Evolutionary conservation across 2,888 invertebrate species (phyloP), one percentile per base, ranked within the genome.

Genomic region (Polylopha cassiicola): DNA sequence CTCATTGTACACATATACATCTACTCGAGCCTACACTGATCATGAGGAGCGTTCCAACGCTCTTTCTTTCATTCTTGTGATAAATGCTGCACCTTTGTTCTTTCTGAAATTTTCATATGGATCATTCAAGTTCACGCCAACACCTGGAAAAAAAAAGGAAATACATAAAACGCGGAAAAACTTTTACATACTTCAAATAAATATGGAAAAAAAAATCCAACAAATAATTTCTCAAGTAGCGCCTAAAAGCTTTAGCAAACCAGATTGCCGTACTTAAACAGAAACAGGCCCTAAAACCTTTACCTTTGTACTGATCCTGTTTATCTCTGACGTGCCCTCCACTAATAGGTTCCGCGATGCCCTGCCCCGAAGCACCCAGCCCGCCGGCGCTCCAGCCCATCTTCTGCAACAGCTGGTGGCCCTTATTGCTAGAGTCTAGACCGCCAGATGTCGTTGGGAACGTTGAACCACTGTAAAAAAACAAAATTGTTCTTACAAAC

Each of bases 311-410:
- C 86, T 95, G 93, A 74, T 99, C 98, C 60, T 91, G 92, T 51
- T 91, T 89, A 70, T 99, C 98, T 5, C 99, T 88, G 10, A 92
- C 95, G 55, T 95, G 92, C 27, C 96, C 97, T 0, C 95, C 96
- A 33, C 94, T 91, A 52, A 99, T 96, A 0, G 98, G 98, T 51
- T 97, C 93, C 44, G 96, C 95, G 47, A 97, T 98, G 44, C 99
- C 99, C 75, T 98, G 97, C 48, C 97, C 98, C 43, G 96, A 91
- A 0, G 94, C 93, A 9, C 99, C 99, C 5, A 99, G 87, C 4
- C 99, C 99, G 21, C 98, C 98, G 32, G 94, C 91, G 44, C 93
- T 91, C 99, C 99, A 99, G 2, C 98, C 99, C 98, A 99, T 99
- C 87, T 97, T 97, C 77, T 93, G 94, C 45, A 99, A 87, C 84